Base-by-base conservation (phyloP, 2,113 vertebrate species). In the Phrynosoma blainvillii region DNA sequence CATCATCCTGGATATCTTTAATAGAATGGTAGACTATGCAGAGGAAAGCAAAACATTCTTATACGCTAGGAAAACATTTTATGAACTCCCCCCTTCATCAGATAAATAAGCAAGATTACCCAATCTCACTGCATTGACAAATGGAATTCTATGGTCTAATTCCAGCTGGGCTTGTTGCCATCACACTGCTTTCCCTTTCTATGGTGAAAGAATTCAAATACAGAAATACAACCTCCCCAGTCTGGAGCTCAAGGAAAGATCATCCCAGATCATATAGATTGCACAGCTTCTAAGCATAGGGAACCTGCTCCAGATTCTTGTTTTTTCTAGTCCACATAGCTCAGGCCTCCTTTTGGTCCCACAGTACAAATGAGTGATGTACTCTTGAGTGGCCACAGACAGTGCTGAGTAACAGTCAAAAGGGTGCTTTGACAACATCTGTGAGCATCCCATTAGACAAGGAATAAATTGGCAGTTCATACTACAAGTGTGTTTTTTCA, bases 101-200 rank as follows among this genome's bases (percentile, higher is more conserved):
- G 84, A 86, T 70, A 86, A 85, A 88, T 89, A 89, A 71, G 80
- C 27, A 81, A 32, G 86, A 85, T 56, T 79, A 93, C 27, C 6
- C n/a, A 81, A 59, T 75, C 62, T 56, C 13, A 77, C 47, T 89
- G 10, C 32, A 56, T 21, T 32, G 7, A 40, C 65, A 76, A 83
- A 89, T 56, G 1, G 9, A 81, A 40, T 40, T 16, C 12, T 70
- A 21, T 54, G 84, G 84, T 70, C 36, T 30, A 47, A n/a, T 52
- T 70, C 42, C 47, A 70, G 25, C 6, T 83, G n/a, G 40, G 8
- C 27, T 6, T 70, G 1, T 20, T 70, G 54, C 27, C 66, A 47
- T 66, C 42, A 82, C 65, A 68, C 62, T 82, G 36, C 1, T 65
- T 66, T 82, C 21, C 23, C 75, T 77, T 7, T 80, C 11, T 42